phyloP scores from a whole-genome alignment of 1,140 invertebrate genomes.

The Pararge aegeria region DNA sequence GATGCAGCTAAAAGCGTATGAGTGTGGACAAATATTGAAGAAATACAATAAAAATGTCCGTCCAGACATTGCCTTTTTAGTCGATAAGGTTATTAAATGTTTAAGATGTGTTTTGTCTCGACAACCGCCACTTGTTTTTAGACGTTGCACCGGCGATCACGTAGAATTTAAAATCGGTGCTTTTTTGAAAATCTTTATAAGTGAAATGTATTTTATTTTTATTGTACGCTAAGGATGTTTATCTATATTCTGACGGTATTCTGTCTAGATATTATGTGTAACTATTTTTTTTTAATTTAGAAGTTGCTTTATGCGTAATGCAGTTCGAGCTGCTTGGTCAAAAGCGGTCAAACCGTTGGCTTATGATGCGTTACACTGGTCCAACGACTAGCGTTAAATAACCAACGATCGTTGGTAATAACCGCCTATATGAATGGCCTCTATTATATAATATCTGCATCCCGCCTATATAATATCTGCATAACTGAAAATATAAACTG shows the following conservation, averaged over 20 bases:
- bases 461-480: too few species aligned
- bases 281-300: too few species aligned
- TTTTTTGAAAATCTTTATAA: slow-evolving; percentile 6
- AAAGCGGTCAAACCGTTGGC: background rate
- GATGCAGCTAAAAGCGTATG: too few species aligned
- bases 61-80: slow-evolving; percentile 52
- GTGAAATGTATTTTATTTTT: background rate
- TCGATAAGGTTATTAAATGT: slow-evolving; percentile 16
- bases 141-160: slow-evolving; percentile 18
- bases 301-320: too few species aligned
- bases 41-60: slow-evolving; percentile 33
- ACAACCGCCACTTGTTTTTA: background rate
- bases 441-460: too few species aligned
- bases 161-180: slow-evolving; percentile 22
- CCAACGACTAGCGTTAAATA: background rate
- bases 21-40: too few species aligned
- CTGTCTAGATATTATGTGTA: background rate
- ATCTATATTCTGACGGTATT: background rate
- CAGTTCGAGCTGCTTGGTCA: background rate
- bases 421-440: too few species aligned
- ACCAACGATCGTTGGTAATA: background rate
- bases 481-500: too few species aligned
- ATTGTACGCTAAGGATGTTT: background rate
- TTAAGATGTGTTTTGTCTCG: slow-evolving; percentile 2
- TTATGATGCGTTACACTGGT: background rate